These are phyloP conservation scores for Dissostichus mawsoni DNA, from an alignment of 2,113 vertebrate genomes.

Conservation along the genomic window DNA sequence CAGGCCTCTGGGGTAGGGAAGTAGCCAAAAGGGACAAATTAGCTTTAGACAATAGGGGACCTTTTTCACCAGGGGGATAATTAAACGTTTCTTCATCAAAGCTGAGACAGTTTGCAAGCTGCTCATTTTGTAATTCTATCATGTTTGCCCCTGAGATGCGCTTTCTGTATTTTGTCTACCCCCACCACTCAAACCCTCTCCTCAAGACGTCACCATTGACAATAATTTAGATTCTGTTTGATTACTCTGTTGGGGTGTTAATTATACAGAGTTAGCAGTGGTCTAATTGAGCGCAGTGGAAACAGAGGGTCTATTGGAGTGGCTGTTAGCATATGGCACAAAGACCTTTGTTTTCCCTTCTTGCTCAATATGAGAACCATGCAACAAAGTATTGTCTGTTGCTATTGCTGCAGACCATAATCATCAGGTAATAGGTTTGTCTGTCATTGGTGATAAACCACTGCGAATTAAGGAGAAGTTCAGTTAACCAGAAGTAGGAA, in stretches of 20 bases:
- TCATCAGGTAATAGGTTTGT: conserved; percentile 2
- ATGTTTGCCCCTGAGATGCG: conserved; percentile 84
- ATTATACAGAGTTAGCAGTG: conserved; percentile 80
- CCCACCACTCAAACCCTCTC: conserved; percentile 70
- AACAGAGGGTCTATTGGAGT: conserved; percentile 76
- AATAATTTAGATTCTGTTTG: conserved; percentile 84
- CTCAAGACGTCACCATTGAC: conserved; percentile 70
- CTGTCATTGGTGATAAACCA: neutral
- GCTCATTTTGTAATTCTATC: conserved; percentile 93
- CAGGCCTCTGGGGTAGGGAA: conserved; percentile 83
- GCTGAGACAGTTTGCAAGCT: conserved; percentile 93
- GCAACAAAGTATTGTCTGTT: conserved; percentile 33
- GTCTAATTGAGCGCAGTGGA: conserved; percentile 77
- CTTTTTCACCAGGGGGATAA: conserved; percentile 92
- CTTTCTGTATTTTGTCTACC: conserved; percentile 78
- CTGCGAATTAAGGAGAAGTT: neutral
- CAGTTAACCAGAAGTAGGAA: neutral
- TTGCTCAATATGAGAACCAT: conserved; percentile 36
- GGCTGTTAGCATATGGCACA: conserved; percentile 65
- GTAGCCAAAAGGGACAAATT: conserved; percentile 90
- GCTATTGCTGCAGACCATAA: neutral
- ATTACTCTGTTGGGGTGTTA: conserved; percentile 85
- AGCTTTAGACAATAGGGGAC: conserved; percentile 91
- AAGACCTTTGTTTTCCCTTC: conserved; percentile 69
- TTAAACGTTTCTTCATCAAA: conserved; percentile 96